Conservation (phyloP, 2,797 vertebrate genomes). For the Tarsius wallacei region DNA sequence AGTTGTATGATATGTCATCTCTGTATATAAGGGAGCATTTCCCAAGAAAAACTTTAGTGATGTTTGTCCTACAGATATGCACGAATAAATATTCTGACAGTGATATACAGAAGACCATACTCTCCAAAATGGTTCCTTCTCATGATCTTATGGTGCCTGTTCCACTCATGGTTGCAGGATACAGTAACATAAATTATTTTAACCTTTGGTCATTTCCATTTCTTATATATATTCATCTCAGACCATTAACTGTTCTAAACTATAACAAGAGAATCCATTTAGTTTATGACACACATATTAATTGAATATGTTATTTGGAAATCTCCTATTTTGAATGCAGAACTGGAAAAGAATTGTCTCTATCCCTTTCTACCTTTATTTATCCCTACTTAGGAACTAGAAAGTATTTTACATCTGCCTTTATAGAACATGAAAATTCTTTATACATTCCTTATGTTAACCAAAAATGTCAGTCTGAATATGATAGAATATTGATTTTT, state of each 20-base stretch:
- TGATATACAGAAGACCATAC: background rate
- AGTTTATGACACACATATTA: background rate
- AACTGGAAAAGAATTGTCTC: background rate
- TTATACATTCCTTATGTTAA: background rate
- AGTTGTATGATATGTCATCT: background rate
- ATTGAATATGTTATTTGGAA: background rate
- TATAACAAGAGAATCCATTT: background rate
- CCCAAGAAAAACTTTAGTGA: background rate
- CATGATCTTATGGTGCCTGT: too few relatives aligned
- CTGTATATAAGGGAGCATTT: background rate
- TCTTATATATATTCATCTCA: background rate
- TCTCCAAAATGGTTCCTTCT: background rate
- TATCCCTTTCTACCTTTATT: background rate
- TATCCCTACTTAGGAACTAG: background rate
- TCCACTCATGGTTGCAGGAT: background rate
- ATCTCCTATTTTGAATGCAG: background rate
- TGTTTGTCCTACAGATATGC: background rate
- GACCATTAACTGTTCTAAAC: background rate
- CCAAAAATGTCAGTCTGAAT: background rate
- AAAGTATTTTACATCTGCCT: background rate
- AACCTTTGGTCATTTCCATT: background rate
- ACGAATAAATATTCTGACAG: background rate
- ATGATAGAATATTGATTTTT: background rate
- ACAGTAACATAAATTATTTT: background rate
- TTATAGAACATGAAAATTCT: background rate